phyloP scores from a whole-genome alignment of 2,888 invertebrate genomes.

The Biston betularia region DNA sequence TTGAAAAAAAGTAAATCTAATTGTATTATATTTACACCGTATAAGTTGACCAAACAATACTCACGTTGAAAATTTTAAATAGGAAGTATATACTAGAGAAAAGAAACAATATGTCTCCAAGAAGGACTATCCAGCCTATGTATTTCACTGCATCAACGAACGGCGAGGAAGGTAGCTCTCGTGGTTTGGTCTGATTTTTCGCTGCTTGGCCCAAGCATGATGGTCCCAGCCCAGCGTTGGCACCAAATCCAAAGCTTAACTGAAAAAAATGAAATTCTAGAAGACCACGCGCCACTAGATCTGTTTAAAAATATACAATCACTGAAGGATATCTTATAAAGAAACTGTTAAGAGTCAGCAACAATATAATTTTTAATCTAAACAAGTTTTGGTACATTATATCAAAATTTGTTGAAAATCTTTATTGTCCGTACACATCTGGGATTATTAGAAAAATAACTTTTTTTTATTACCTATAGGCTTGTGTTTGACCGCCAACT shows the following conservation, averaged over 20 bases:
- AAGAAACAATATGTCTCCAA: constrained; percentile 56
- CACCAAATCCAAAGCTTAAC: constrained; percentile 71
- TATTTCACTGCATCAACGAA: constrained; percentile 51
- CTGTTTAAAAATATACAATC: too few species aligned
- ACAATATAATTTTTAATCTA: too few species aligned
- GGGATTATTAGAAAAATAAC: too few species aligned
- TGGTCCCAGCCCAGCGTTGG: constrained; percentile 63
- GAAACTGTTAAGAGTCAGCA: too few species aligned
- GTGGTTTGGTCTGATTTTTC: not conserved
- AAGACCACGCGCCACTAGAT: not conserved
- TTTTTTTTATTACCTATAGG: too few species aligned
- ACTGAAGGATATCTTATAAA: too few species aligned
- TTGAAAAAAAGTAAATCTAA: too few species aligned
- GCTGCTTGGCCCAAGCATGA: constrained; percentile 53
- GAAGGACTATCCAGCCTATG: constrained; percentile 61
- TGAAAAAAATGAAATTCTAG: constrained; percentile 45
- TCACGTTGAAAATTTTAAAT: constrained; percentile 58
- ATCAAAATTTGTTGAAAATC: too few species aligned
- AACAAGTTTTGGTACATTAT: too few species aligned
- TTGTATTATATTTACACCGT: too few species aligned
- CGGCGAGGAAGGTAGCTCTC: constrained; percentile 18
- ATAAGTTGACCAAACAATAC: not conserved
- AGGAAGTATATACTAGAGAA: constrained; percentile 56
- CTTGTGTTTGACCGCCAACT: too few species aligned
- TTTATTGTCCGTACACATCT: too few species aligned